These are phyloP conservation scores for Parnassius orleans DNA, from an alignment of 2,888 invertebrate genomes.

Conservation along the genomic window DNA sequence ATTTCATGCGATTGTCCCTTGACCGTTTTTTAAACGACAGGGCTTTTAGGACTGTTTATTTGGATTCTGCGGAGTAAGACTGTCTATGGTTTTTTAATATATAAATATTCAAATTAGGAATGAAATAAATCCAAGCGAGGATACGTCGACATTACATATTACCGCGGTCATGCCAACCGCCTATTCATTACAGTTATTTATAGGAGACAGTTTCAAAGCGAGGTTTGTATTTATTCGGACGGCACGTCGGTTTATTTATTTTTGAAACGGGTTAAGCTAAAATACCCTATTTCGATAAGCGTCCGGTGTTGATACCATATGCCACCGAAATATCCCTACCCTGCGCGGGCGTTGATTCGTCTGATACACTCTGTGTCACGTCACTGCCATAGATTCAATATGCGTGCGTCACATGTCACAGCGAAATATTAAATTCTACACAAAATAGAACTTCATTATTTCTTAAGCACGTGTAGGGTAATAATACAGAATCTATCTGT, in stretches of 20 bases:
- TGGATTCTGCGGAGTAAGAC: constrained; percentile 46
- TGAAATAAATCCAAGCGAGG: constrained; percentile 69
- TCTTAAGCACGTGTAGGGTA: constrained; percentile 52
- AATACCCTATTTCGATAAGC: constrained; percentile 71
- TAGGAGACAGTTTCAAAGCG: constrained; percentile 75
- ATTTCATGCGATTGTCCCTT: constrained; percentile 26
- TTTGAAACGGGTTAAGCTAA: constrained; percentile 69
- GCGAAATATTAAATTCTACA: constrained; percentile 63
- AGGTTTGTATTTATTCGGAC: constrained; percentile 74
- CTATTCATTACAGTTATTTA: constrained; percentile 79
- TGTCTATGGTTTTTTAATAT: constrained; percentile 58
- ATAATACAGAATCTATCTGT: constrained; percentile 30
- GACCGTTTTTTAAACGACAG: constrained; percentile 27
- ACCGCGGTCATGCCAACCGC: constrained; percentile 66
- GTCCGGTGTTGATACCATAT: constrained; percentile 52
- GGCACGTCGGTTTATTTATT: constrained; percentile 72
- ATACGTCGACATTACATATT: constrained; percentile 73
- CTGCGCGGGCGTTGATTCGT: constrained; percentile 49
- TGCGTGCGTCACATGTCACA: constrained; percentile 52
- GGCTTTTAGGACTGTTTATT: constrained; percentile 39
- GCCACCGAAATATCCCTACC: constrained; percentile 55
- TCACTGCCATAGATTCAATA: constrained; percentile 58
- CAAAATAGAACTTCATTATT: constrained; percentile 60
- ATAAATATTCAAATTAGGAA: constrained; percentile 73
- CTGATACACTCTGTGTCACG: constrained; percentile 51